A percentile compares a stretch with the other conserved stretches of the same genome.
Evolutionary conservation across 2,113 vertebrate genomes (phyloP).

Genomic region (Hippopotamus amphibius): DNA sequence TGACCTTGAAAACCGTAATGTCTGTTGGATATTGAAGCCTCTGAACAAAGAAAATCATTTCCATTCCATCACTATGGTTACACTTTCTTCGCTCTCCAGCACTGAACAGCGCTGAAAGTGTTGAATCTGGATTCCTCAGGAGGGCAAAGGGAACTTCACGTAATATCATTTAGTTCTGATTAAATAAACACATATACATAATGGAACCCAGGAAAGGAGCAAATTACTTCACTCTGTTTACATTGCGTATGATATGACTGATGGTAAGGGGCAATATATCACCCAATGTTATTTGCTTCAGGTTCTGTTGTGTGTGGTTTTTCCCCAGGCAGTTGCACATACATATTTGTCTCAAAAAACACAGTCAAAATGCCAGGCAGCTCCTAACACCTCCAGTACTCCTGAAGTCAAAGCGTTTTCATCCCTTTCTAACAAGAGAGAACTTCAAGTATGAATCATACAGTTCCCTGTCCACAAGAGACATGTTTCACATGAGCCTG

Average conservation of each 20-base stretch:
- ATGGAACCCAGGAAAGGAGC: slow-evolving; percentile 78
- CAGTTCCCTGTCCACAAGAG: slow-evolving; percentile 45
- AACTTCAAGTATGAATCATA: slow-evolving; percentile 47
- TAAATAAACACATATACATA: slow-evolving; percentile 84
- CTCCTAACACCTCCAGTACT: neutral
- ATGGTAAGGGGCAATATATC: slow-evolving; percentile 56
- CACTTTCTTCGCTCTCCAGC: slow-evolving; percentile 87
- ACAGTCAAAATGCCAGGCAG: slow-evolving; percentile 67
- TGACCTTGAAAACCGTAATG: slow-evolving; percentile 90
- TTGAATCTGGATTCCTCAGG: slow-evolving; percentile 87
- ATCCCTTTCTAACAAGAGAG: neutral
- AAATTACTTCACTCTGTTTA: slow-evolving; percentile 78
- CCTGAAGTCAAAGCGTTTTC: slow-evolving; percentile 47
- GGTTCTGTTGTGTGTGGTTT: slow-evolving; percentile 64
- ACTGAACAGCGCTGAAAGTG: slow-evolving; percentile 82
- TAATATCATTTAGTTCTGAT: slow-evolving; percentile 87
- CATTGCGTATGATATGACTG: slow-evolving; percentile 50
- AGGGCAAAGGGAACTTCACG: slow-evolving; percentile 87
- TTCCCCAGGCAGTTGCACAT: slow-evolving; percentile 58
- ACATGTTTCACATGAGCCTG: slow-evolving; percentile 34
- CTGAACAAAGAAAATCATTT: slow-evolving; percentile 91
- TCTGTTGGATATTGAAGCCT: slow-evolving; percentile 89
- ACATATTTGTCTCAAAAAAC: slow-evolving; percentile 12
- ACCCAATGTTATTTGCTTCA: neutral
- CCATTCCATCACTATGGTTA: slow-evolving; percentile 93